Evolutionary conservation across 2,888 invertebrate species (phyloP), one percentile per base, ranked within the genome.

Genomic region (Caenorhabditis parvicauda): DNA sequence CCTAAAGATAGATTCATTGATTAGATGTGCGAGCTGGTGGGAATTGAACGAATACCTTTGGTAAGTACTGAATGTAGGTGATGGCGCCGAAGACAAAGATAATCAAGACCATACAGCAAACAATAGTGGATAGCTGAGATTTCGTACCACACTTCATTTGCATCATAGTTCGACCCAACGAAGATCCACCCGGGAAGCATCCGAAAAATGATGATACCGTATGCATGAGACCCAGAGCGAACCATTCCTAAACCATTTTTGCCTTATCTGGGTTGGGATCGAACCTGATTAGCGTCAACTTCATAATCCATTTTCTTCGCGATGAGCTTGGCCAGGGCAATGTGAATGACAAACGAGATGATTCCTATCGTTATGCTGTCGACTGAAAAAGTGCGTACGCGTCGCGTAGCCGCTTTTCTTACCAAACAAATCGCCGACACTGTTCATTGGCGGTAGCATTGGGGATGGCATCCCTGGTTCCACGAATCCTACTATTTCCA

Each of bases 171-270:
- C 79, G 54, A 14, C 76, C 74, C 19, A 80, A 82, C 1, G 83
- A 83, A 9, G 82, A 82, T 37, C 83, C 81, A 5, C 82, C 82
- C 4, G 82, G 82, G 59, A 84, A 83, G 48, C 83, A 82, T 24
- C 79, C 75, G 54, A 84, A 81, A 74, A 83, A 83, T 0, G 83
- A 72, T 21, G 81, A 74, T 6, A 80, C 61, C 3, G 80, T 70
- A 70, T 83, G 82, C 62, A 80, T 78, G 63, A 82, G 60, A 1
- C 83, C 84, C 54, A 82, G 81, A 2, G 84, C 82, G 25, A 84
- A 72, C 66, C 84, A 74, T 70, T 84, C 84, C 69, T 82, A 79
- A 14, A 49, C 6, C n/a, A 7, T 19, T 45, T 12, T 12, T 9
- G 9, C 19, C 7, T 7, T 14, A 41, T 14, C 7, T 28, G 39